Percentiles rank a stretch among this genome's conserved stretches.
These are phyloP conservation scores for Sisor rabdophorus DNA, from an alignment of 2,113 vertebrate genomes.

Conservation along the genomic window DNA sequence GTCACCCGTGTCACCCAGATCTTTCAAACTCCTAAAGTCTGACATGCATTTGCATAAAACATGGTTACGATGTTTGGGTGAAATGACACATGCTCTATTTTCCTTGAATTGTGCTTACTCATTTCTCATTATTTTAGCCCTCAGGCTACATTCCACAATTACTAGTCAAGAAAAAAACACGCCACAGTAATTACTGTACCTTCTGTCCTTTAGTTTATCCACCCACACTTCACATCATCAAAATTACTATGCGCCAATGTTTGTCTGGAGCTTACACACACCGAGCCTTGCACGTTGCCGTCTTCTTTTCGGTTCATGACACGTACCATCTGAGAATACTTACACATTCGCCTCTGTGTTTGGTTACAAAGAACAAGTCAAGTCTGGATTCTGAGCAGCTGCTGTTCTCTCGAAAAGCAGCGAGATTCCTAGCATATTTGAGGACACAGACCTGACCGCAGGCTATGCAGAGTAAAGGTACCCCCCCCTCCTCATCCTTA, in stretches of 20 bases:
- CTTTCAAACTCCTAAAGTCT: neutral
- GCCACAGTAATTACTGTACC: slow-evolving; percentile 5
- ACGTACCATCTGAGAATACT: slow-evolving; percentile 49
- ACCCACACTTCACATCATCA: slow-evolving; percentile 9
- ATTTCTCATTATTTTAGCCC: neutral
- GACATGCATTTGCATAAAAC: neutral
- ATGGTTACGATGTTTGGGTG: neutral
- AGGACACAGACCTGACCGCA: slow-evolving; percentile 7
- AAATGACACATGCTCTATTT: neutral
- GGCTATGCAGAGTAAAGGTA: neutral
- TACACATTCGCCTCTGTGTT: slow-evolving; percentile 23
- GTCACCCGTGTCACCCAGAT: neutral
- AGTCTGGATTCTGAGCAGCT: slow-evolving; percentile 19
- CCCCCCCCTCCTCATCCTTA: slow-evolving; percentile 51
- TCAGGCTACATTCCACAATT: neutral
- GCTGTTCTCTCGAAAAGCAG: slow-evolving; percentile 21
- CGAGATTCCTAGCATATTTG: slow-evolving; percentile 45
- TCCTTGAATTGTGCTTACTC: slow-evolving; percentile 15
- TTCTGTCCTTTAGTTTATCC: slow-evolving; percentile 12
- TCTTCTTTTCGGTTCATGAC: slow-evolving; percentile 28
- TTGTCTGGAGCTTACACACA: neutral
- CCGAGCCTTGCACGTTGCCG: neutral
- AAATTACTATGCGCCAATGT: neutral
- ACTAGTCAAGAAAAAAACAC: neutral
- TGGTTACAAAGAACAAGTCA: slow-evolving; percentile 45